A percentile compares a stretch with the other conserved stretches of the same genome.
phyloP scores from a whole-genome alignment of 2,113 vertebrate genomes.

The Spea multiplicata region DNA sequence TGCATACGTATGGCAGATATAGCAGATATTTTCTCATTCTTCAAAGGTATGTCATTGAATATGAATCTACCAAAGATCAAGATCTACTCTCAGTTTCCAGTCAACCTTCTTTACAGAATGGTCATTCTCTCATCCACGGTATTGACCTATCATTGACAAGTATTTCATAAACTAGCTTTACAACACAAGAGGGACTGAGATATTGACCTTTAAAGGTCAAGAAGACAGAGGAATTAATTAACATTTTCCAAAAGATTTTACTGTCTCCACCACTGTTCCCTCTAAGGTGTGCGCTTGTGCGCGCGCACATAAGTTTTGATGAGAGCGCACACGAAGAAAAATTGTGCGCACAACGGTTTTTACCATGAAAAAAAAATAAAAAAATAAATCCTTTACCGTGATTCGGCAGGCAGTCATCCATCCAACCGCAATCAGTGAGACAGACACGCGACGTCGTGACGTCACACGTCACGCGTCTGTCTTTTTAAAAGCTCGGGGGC shows the following conservation, averaged over 20 bases:
- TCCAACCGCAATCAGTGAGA: too few species aligned
- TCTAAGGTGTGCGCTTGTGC: too few species aligned
- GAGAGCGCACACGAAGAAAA: too few species aligned
- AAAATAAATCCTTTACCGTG: too few species aligned
- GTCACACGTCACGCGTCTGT: too few species aligned
- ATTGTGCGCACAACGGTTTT: too few species aligned
- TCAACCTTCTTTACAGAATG: slow-evolving; percentile 13
- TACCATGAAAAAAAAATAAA: too few species aligned
- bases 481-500: too few species aligned
- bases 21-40: background rate
- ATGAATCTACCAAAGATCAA: slow-evolving; percentile 13
- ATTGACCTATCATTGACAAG: slow-evolving; percentile 47
- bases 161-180: slow-evolving; percentile 38
- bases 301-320: too few species aligned
- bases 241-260: slow-evolving; percentile 41
- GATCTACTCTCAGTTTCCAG: slow-evolving; percentile 20
- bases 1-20: background rate
- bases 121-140: slow-evolving; percentile 27
- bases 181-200: slow-evolving; percentile 35
- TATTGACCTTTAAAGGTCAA: slow-evolving; percentile 48
- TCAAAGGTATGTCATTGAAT: slow-evolving; percentile 2
- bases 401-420: too few species aligned
- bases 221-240: slow-evolving; percentile 37
- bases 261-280: slow-evolving; percentile 30
- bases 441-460: too few species aligned